Conservation (phyloP, 2,888 invertebrate species). For the Anthoptus insignis region DNA sequence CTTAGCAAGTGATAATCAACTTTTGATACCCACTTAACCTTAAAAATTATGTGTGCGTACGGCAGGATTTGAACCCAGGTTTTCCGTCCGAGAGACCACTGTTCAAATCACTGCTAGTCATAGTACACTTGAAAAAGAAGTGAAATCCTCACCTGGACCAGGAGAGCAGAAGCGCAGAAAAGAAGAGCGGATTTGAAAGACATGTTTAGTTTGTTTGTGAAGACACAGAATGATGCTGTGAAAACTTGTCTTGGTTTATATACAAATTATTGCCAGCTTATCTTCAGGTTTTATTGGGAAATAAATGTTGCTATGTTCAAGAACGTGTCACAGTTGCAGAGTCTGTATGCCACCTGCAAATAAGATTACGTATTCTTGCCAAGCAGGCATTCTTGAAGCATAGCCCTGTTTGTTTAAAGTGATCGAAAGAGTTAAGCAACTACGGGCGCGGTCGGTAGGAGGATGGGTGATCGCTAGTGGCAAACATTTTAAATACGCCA, state of each 20-base stretch:
- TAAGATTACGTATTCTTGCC: slow-evolving; percentile 10
- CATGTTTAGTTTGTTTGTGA: slow-evolving; percentile 33
- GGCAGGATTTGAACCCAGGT: too few relatives aligned
- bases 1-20: too few relatives aligned
- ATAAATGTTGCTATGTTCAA: slow-evolving; percentile 7
- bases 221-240: slow-evolving; percentile 15
- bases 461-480: too few relatives aligned
- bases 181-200: slow-evolving; percentile 36
- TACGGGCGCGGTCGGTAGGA: too few relatives aligned
- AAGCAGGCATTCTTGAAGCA: not conserved
- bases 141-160: slow-evolving; percentile 40
- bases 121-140: not conserved
- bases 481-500: too few relatives aligned
- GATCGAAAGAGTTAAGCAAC: too few relatives aligned
- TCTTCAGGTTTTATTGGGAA: slow-evolving; percentile 7
- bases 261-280: slow-evolving; percentile 4
- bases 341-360: too few relatives aligned
- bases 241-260: slow-evolving; percentile 5
- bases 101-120: too few relatives aligned
- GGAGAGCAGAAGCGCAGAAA: slow-evolving; percentile 38
- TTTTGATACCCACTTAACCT: too few relatives aligned
- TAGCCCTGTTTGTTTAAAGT: too few relatives aligned
- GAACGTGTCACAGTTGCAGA: not conserved
- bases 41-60: too few relatives aligned
- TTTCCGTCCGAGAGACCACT: too few relatives aligned